Conservation (phyloP, 2,113 vertebrate genomes). For the Oryzias javanicus region DNA sequence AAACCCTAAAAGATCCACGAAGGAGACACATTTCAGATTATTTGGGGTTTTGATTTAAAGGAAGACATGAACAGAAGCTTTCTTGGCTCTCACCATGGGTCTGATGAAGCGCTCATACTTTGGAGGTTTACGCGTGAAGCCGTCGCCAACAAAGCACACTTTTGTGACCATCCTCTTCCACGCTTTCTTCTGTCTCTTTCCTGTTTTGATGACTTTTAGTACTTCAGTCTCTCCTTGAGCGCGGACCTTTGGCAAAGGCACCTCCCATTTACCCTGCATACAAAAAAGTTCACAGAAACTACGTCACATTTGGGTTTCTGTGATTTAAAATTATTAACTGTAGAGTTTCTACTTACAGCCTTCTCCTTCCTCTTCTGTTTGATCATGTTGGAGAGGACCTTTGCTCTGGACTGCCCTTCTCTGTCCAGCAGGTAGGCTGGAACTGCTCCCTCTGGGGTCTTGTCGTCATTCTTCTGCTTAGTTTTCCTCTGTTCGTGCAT, state of each 20-base stretch:
- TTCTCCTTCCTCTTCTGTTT: constrained; percentile 99
- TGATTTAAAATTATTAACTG: neutral
- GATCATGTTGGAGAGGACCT: constrained; percentile 98
- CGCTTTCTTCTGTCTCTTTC: constrained; percentile 97
- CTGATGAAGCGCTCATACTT: constrained; percentile 98
- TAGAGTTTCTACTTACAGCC: constrained; percentile 86
- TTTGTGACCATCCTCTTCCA: constrained; percentile 99
- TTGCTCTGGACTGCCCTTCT: constrained; percentile 92
- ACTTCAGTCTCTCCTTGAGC: constrained; percentile 98
- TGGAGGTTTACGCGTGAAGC: constrained; percentile 96
- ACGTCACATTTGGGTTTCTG: neutral
- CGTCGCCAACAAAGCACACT: constrained; percentile 96
- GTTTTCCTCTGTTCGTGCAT: constrained; percentile 98
- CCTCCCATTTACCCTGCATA: constrained; percentile 94
- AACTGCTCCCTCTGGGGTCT: constrained; percentile 93
- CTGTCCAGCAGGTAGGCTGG: constrained; percentile 94
- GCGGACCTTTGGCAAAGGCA: constrained; percentile 94
- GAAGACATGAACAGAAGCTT: neutral
- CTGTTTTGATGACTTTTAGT: constrained; percentile 92
- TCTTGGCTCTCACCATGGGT: constrained; percentile 84
- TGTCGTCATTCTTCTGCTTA: constrained; percentile 93
- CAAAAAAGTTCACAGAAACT: neutral
- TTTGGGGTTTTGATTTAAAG: too few relatives aligned
- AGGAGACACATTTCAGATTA: neutral
- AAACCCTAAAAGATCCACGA: constrained; percentile 80